Percentiles rank a stretch among this genome's conserved stretches.
phyloP scores from a whole-genome alignment of 1,140 invertebrate genomes.

The Choristoneura fumiferana region DNA sequence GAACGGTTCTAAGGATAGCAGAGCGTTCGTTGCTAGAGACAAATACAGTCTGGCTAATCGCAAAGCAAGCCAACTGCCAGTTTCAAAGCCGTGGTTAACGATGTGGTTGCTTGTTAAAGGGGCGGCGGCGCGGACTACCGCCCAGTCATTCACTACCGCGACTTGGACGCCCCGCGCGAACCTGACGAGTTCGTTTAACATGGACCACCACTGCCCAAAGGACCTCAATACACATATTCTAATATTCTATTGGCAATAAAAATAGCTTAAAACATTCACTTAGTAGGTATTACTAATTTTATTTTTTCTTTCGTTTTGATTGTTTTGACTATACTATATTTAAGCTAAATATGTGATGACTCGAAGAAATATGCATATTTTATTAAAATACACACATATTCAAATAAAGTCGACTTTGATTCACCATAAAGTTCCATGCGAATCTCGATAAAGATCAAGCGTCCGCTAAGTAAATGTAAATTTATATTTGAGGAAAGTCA shows the following conservation, averaged over 20 bases:
- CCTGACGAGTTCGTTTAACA: slow-evolving; percentile 88
- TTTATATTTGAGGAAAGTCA: too few species aligned
- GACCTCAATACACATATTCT: slow-evolving; percentile 22
- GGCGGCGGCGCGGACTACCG: slow-evolving; percentile 87
- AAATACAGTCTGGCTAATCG: too few species aligned
- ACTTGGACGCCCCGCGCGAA: slow-evolving; percentile 93
- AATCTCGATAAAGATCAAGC: not conserved
- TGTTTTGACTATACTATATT: not conserved
- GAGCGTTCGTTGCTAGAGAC: too few species aligned
- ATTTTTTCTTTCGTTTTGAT: slow-evolving; percentile 1
- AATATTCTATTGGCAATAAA: not conserved
- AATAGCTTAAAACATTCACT: not conserved
- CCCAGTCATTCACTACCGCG: slow-evolving; percentile 93
- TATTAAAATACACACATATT: slow-evolving; percentile 17
- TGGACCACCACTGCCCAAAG: slow-evolving; percentile 29
- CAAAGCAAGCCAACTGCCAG: too few species aligned
- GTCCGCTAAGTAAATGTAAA: not conserved
- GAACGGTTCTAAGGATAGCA: too few species aligned
- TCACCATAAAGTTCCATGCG: not conserved
- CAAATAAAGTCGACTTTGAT: slow-evolving; percentile 7
- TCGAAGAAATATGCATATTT: slow-evolving; percentile 5
- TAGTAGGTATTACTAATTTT: slow-evolving; percentile 3
- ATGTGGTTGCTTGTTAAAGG: slow-evolving; percentile 78
- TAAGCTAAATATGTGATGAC: slow-evolving; percentile 11
- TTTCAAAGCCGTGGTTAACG: slow-evolving; percentile 24